phyloP scores from a whole-genome alignment of 2,797 vertebrate species.

The Meda fulgida region DNA sequence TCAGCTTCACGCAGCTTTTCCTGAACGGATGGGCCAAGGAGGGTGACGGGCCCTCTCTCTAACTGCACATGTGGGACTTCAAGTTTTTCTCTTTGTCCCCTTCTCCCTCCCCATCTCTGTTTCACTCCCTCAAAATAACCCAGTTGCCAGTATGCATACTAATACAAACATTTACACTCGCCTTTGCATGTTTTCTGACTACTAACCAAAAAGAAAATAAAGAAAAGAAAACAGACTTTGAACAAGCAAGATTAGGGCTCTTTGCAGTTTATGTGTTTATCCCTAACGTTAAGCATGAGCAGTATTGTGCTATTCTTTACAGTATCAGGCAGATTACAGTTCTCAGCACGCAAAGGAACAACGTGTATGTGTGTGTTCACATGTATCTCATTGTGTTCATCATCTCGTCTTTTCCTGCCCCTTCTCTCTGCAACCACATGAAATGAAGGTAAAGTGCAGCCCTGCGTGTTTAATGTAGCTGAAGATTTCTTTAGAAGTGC shows the following conservation, averaged over 20 bases:
- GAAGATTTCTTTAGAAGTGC: constrained; percentile 3
- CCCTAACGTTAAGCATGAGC: not conserved
- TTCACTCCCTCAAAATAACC: not conserved
- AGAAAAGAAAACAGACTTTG: not conserved
- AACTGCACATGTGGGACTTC: constrained; percentile 34
- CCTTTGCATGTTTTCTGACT: not conserved
- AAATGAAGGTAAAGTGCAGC: constrained; percentile 47
- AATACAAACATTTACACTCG: constrained; percentile 16
- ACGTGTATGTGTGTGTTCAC: not conserved
- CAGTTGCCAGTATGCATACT: constrained; percentile 9
- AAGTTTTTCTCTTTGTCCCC: constrained; percentile 18
- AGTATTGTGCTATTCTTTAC: constrained; percentile 17
- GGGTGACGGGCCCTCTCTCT: constrained; percentile 46
- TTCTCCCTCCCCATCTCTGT: not conserved
- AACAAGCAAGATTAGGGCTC: constrained; percentile 19
- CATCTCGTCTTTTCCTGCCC: constrained; percentile 19
- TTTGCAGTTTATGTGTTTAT: constrained; percentile 7
- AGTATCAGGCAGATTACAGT: constrained; percentile 19
- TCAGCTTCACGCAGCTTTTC: constrained; percentile 66
- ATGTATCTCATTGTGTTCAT: not conserved
- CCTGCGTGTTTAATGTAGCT: constrained; percentile 8
- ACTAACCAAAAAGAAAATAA: not conserved
- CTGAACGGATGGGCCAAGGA: constrained; percentile 60
- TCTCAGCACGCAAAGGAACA: not conserved
- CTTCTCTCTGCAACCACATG: constrained; percentile 31